Percentiles rank a stretch among this genome's conserved stretches.
Evolutionary conservation across 2,113 vertebrate species (phyloP).

Genomic region (Ophiodon elongatus): DNA sequence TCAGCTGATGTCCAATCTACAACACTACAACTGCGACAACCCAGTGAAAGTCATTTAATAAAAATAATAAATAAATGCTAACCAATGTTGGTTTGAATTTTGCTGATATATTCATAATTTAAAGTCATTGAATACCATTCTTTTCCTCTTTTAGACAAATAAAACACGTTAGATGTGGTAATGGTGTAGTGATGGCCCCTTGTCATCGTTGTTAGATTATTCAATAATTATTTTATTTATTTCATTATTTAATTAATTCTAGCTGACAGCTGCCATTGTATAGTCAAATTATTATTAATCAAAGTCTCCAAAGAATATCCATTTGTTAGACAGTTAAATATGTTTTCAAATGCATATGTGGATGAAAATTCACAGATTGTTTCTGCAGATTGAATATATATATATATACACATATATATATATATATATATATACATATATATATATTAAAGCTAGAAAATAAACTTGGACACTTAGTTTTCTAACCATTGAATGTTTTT

Average conservation of each 20-base stretch:
- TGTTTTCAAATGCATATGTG: neutral
- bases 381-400: neutral
- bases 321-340: neutral
- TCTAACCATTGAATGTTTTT: neutral
- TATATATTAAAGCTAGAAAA: neutral
- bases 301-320: neutral
- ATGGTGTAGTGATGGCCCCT: neutral
- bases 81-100: too few species aligned
- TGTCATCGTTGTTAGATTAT: neutral
- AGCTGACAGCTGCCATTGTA: neutral
- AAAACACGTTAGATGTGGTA: neutral
- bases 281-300: neutral
- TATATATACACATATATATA: too few species aligned
- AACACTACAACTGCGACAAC: neutral
- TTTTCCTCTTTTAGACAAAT: neutral
- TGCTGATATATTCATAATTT: too few species aligned
- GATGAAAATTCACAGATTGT: neutral
- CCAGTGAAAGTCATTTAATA: neutral
- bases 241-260: neutral
- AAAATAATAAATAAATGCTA: too few species aligned
- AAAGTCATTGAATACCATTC: neutral
- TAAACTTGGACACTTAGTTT: neutral
- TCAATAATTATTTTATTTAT: neutral
- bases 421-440: too few species aligned
- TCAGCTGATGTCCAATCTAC: neutral